Percentiles rank a stretch among this genome's conserved stretches.
Evolutionary conservation across 2,888 invertebrate genomes (phyloP).

Genomic region (Acheta domesticus): DNA sequence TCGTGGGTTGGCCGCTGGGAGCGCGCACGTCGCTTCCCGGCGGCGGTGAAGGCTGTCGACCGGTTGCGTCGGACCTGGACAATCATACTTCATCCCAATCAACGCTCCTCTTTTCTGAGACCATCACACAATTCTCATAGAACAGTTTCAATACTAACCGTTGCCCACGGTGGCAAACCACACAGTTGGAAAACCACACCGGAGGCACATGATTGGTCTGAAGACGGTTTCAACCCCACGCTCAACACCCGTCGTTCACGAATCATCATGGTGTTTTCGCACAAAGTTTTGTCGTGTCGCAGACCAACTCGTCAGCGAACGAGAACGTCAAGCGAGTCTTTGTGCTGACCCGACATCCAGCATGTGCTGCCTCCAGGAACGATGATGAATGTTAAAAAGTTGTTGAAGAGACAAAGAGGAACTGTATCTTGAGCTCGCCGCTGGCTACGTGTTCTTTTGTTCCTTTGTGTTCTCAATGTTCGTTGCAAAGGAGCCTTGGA

Average conservation of each 20-base stretch:
- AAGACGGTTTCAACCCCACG: no score
- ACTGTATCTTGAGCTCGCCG: neutral
- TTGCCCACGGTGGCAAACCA: no score
- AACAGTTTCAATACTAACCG: no score
- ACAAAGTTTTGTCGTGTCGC: neutral
- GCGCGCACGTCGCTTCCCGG: constrained; percentile 3
- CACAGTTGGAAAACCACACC: no score
- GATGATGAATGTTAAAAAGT: constrained; percentile 18
- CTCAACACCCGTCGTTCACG: no score
- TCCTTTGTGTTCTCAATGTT: neutral
- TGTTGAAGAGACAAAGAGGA: constrained; percentile 18
- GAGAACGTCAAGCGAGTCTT: neutral
- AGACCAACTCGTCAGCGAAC: neutral
- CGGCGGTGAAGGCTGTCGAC: neutral
- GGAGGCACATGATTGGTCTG: no score
- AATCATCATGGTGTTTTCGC: neutral
- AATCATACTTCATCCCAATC: no score
- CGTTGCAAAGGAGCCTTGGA: neutral
- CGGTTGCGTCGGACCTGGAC: no score
- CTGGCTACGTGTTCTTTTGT: neutral
- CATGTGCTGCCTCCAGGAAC: neutral
- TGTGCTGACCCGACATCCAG: neutral
- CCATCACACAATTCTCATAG: no score
- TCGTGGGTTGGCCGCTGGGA: neutral
- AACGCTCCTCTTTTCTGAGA: no score